Evolutionary conservation across 2,797 vertebrate genomes (phyloP).

Genomic region (Miichthys miiuy): DNA sequence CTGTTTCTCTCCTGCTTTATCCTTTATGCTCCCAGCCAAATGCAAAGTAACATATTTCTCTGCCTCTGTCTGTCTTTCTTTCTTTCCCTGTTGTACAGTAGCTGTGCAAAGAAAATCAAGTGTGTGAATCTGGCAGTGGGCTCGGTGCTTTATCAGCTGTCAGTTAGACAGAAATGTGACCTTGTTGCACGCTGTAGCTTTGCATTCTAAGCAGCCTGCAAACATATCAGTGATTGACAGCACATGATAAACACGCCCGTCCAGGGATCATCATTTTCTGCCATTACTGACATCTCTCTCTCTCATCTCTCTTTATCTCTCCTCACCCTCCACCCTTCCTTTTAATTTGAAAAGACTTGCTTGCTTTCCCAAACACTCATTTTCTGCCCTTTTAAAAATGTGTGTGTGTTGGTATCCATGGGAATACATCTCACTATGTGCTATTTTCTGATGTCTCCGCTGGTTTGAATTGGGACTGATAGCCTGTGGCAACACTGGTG

Average conservation of each 20-base stretch:
- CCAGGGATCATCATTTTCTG: conserved; percentile 54
- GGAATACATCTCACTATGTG: conserved; percentile 59
- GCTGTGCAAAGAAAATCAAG: conserved; percentile 53
- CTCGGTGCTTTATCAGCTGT: conserved; percentile 67
- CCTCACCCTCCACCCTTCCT: conserved; percentile 41
- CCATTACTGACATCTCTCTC: conserved; percentile 50
- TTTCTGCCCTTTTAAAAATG: conserved; percentile 57
- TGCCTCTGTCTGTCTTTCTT: conserved; percentile 19
- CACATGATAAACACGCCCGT: conserved; percentile 63
- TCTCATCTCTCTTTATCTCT: conserved; percentile 37
- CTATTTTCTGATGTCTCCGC: conserved; percentile 63
- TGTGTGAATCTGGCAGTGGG: conserved; percentile 53
- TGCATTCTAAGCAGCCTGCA: conserved; percentile 55
- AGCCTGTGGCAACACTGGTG: conserved; percentile 68
- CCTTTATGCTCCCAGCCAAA: conserved; percentile 38
- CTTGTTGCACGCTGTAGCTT: conserved; percentile 57
- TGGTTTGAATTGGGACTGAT: conserved; percentile 68
- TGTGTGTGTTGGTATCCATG: conserved; percentile 37
- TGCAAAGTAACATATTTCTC: conserved; percentile 38
- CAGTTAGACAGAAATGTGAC: conserved; percentile 67
- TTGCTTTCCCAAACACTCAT: conserved; percentile 41
- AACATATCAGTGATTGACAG: conserved; percentile 75
- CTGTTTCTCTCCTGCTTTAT: conserved; percentile 49
- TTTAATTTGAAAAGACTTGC: conserved; percentile 56
- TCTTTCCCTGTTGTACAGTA: conserved; percentile 30